Percentiles rank a stretch among this genome's conserved stretches.
Evolutionary conservation across 2,888 invertebrate genomes (phyloP).

Genomic region (Gastrophysa polygoni): DNA sequence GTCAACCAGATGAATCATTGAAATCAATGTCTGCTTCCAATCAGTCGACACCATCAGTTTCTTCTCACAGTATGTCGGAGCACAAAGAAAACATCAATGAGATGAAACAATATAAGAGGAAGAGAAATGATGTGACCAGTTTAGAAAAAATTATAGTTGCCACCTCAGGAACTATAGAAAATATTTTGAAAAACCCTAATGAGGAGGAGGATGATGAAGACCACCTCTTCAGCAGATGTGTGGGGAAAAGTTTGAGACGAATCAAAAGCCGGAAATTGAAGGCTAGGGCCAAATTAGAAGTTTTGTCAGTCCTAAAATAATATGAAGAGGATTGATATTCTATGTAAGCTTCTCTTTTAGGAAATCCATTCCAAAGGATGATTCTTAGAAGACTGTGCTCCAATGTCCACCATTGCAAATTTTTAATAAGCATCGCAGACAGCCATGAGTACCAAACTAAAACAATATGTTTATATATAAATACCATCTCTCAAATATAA

Average conservation of each 20-base stretch:
- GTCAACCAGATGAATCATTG: neutral
- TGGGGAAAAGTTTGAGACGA: neutral
- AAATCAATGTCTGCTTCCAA: too few species aligned
- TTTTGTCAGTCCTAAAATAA: neutral
- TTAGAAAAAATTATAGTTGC: slow-evolving; percentile 4
- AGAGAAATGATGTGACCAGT: neutral
- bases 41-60: neutral
- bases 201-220: neutral
- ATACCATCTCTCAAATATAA: too few species aligned
- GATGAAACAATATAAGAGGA: neutral
- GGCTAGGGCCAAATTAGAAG: neutral
- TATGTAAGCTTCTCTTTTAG: too few species aligned
- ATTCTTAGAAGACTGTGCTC: too few species aligned
- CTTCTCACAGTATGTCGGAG: neutral
- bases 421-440: too few species aligned
- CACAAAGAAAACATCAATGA: slow-evolving; percentile 9
- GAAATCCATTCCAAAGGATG: too few species aligned
- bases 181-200: neutral
- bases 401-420: too few species aligned
- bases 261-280: slow-evolving; percentile 5
- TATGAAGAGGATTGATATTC: neutral
- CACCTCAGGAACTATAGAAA: neutral
- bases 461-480: too few species aligned
- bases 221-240: neutral
- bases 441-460: too few species aligned